Conservation (phyloP, 2,888 invertebrate genomes). For the Germaria angustata region DNA sequence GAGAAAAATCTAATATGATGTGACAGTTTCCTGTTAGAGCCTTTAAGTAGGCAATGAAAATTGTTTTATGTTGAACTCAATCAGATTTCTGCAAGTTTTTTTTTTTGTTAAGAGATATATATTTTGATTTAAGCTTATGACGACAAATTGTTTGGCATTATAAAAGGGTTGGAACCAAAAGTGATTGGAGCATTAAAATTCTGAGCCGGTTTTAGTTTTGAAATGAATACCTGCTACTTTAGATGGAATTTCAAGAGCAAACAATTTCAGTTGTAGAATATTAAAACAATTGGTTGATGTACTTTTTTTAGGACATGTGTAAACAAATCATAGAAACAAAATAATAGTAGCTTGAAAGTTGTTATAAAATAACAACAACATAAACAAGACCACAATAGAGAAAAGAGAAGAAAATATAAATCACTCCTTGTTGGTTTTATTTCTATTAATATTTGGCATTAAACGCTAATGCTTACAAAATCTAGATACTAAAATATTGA, state of each 20-base stretch:
- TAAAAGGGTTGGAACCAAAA: neutral
- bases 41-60: neutral
- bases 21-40: neutral
- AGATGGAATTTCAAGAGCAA: neutral
- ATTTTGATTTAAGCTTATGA: neutral
- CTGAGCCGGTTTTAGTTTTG: neutral
- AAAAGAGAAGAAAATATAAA: too few relatives aligned
- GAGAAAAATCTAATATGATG: neutral
- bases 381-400: too few relatives aligned
- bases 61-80: too few relatives aligned
- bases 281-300: neutral
- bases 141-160: neutral
- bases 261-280: neutral
- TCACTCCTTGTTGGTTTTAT: too few relatives aligned
- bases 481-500: too few relatives aligned
- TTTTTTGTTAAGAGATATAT: neutral
- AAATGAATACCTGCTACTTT: conserved; percentile 8
- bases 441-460: too few relatives aligned
- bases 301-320: too few relatives aligned
- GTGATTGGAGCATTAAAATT: neutral
- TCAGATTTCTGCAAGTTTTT: neutral
- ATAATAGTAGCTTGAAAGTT: neutral
- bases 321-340: neutral
- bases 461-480: too few relatives aligned
- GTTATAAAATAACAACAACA: neutral